Percentiles rank a stretch among this genome's conserved stretches.
Conservation (phyloP, 1,140 invertebrate species). For the Drosophila kohkoa region DNA sequence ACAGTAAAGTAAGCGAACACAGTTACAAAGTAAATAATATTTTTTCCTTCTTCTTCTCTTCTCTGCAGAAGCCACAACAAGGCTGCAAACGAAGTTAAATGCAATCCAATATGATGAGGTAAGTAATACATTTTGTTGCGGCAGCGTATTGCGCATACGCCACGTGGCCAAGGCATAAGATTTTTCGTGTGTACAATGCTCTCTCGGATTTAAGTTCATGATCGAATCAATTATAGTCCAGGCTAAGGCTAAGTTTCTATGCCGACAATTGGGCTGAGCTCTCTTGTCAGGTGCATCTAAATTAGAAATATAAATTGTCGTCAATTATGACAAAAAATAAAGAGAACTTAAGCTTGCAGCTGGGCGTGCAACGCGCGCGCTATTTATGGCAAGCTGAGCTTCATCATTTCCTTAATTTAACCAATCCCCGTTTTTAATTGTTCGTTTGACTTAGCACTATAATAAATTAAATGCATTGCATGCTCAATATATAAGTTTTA, state of each 20-base stretch:
- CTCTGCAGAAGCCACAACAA: slow-evolving; percentile 52
- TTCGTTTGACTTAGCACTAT: too few relatives aligned
- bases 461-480: neutral
- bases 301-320: slow-evolving; percentile 40
- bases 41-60: slow-evolving; percentile 13
- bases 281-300: slow-evolving; percentile 59
- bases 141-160: slow-evolving; percentile 38
- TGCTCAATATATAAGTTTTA: too few relatives aligned
- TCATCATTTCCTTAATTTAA: slow-evolving; percentile 1
- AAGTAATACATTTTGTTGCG: slow-evolving; percentile 41
- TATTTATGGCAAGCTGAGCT: neutral
- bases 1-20: slow-evolving; percentile 28
- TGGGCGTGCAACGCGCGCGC: neutral
- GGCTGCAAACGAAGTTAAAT: slow-evolving; percentile 24
- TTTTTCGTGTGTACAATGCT: neutral
- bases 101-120: slow-evolving; percentile 53
- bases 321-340: slow-evolving; percentile 34
- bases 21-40: slow-evolving; percentile 23
- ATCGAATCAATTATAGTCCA: slow-evolving; percentile 68
- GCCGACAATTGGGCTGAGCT: slow-evolving; percentile 27
- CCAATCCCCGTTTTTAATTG: neutral
- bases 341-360: slow-evolving; percentile 10
- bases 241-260: slow-evolving; percentile 22
- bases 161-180: slow-evolving; percentile 21
- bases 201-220: slow-evolving; percentile 66